These are phyloP conservation scores for Aricia artaxerxes DNA, from an alignment of 2,888 invertebrate species.

Conservation along the genomic window DNA sequence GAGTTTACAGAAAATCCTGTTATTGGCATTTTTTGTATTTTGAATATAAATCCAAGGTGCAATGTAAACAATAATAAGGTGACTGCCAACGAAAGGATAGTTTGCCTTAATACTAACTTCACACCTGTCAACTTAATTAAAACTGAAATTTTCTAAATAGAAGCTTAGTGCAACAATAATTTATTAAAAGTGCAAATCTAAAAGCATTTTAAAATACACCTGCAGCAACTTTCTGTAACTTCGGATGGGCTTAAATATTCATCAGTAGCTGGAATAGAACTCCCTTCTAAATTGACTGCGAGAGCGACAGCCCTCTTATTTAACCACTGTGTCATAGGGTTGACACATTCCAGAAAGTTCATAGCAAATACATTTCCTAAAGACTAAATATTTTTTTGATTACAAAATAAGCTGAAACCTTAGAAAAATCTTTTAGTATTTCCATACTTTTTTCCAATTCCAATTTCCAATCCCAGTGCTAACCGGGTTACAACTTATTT, in stretches of 20 bases:
- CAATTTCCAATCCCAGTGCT: not conserved
- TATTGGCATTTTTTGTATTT: too few species aligned
- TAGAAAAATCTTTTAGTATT: not conserved
- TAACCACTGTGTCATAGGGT: constrained; percentile 38
- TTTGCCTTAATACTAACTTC: not conserved
- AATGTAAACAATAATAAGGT: too few species aligned
- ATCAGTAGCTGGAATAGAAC: constrained; percentile 41
- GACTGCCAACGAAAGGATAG: too few species aligned
- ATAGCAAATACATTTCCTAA: not conserved
- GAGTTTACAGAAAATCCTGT: too few species aligned
- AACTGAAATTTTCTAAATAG: not conserved
- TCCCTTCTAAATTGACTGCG: constrained; percentile 42
- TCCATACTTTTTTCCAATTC: too few species aligned
- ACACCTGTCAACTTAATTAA: not conserved
- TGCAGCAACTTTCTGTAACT: constrained; percentile 8
- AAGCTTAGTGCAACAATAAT: not conserved
- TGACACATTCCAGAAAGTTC: constrained; percentile 21
- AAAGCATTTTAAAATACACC: constrained; percentile 24
- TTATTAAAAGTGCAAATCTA: constrained; percentile 17
- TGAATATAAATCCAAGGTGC: too few species aligned
- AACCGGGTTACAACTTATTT: too few species aligned
- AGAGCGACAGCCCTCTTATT: constrained; percentile 45
- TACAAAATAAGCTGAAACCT: not conserved
- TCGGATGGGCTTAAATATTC: constrained; percentile 39
- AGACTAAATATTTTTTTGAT: not conserved